These are phyloP conservation scores for Zaprionus kolodkinae DNA, from an alignment of 1,140 invertebrate genomes.

Conservation along the genomic window DNA sequence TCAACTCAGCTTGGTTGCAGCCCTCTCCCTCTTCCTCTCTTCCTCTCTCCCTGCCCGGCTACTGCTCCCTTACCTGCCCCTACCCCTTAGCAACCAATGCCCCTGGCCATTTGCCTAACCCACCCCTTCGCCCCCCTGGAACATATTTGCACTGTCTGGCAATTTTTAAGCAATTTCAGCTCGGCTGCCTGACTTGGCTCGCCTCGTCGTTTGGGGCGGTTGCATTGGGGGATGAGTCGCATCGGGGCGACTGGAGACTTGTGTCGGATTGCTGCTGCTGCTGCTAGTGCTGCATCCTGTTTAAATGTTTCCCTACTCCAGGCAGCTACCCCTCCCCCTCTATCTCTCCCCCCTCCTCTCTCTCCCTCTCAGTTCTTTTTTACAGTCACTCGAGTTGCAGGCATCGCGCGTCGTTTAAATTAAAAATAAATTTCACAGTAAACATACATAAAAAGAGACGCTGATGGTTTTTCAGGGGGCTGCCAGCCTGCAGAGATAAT, in stretches of 20 bases:
- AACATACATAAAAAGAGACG: constrained; percentile 78
- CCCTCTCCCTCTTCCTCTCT: constrained; percentile 1
- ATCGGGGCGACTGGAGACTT: constrained; percentile 5
- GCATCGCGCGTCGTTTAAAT: constrained; percentile 67
- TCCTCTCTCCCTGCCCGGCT: neutral
- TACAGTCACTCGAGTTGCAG: constrained; percentile 35
- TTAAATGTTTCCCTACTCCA: constrained; percentile 70
- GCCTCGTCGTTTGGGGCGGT: constrained; percentile 33
- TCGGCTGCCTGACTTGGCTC: constrained; percentile 67
- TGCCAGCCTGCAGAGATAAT: constrained; percentile 23
- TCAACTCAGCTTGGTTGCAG: constrained; percentile 54
- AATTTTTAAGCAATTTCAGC: constrained; percentile 81
- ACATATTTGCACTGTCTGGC: constrained; percentile 81
- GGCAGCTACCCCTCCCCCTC: neutral
- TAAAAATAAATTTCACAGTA: constrained; percentile 82
- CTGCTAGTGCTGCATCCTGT: constrained; percentile 69
- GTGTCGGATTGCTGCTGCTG: constrained; percentile 21
- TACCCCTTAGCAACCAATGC: neutral
- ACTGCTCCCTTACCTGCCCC: neutral
- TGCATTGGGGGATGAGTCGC: constrained; percentile 12
- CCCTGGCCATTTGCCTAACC: constrained; percentile 45
- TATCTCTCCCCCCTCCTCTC: neutral
- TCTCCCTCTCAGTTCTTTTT: neutral
- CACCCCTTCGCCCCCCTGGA: constrained; percentile 45
- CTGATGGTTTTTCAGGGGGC: constrained; percentile 32